Percentiles rank a stretch among this genome's conserved stretches.
Conservation (phyloP, 2,797 vertebrate species). For the Cryptoprocta ferox region DNA sequence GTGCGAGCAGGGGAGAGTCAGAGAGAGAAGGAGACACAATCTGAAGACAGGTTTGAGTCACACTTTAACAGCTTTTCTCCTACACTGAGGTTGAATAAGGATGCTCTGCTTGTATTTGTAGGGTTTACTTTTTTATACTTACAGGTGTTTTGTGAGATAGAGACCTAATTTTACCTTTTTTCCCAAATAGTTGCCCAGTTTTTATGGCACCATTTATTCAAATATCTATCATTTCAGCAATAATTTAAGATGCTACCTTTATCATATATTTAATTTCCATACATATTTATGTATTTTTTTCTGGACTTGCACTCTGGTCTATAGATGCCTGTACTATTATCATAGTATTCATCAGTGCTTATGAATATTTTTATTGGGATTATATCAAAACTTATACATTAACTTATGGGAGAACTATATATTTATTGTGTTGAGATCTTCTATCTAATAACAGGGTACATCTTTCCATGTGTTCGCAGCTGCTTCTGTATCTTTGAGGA, state of each 20-base stretch:
- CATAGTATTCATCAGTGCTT: background rate
- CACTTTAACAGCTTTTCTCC: background rate
- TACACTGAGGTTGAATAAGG: background rate
- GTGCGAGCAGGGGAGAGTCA: too few relatives aligned
- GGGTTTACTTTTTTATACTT: background rate
- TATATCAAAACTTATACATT: background rate
- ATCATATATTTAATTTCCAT: background rate
- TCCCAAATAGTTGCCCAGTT: background rate
- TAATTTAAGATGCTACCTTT: background rate
- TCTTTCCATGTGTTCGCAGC: background rate
- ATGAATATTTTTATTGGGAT: background rate
- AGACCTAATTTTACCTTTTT: background rate
- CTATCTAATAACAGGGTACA: background rate
- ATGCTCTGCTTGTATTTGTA: background rate
- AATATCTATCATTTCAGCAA: background rate
- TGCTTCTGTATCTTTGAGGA: background rate
- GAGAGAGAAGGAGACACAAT: too few relatives aligned
- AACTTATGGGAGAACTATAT: background rate
- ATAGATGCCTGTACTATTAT: background rate
- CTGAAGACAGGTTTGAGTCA: background rate
- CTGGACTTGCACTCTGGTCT: background rate
- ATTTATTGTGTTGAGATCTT: background rate
- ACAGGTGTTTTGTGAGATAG: background rate
- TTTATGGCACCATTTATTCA: background rate
- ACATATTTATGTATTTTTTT: background rate